phyloP scores from a whole-genome alignment of 2,888 invertebrate genomes.

The Folsomia candida region DNA sequence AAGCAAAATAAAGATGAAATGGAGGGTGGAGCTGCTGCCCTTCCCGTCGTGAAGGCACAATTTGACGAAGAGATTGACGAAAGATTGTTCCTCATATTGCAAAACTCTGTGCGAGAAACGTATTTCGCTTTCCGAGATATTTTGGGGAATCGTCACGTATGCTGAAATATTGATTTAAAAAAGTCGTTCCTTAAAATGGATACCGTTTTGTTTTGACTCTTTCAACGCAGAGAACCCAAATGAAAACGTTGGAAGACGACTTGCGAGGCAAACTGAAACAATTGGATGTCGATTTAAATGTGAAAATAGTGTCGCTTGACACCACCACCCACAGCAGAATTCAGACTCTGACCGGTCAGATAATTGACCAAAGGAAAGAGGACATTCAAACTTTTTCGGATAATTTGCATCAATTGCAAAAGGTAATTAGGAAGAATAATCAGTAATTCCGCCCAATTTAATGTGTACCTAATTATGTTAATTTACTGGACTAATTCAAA shows the following conservation, averaged over 20 bases:
- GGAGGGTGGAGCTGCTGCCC: too few species aligned
- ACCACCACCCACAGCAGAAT: conserved; percentile 31
- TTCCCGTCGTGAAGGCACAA: neutral
- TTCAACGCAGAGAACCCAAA: conserved; percentile 27
- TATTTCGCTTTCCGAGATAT: conserved; percentile 21
- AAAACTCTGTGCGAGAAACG: conserved; percentile 30
- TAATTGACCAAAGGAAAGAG: conserved; percentile 38
- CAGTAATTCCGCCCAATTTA: neutral
- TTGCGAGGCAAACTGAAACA: conserved; percentile 30
- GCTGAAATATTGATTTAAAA: neutral
- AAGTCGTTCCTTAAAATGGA: too few species aligned
- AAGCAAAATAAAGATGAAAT: too few species aligned
- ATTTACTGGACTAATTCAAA: too few species aligned
- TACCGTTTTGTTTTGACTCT: neutral
- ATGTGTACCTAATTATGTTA: neutral
- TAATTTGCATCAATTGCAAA: conserved; percentile 39
- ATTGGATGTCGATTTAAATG: conserved; percentile 38
- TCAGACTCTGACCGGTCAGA: conserved; percentile 29
- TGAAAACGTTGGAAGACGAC: conserved; percentile 27
- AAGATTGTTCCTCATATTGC: conserved; percentile 24
- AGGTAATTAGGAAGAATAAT: conserved; percentile 24
- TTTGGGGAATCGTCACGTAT: conserved; percentile 6
- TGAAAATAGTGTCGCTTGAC: conserved; percentile 35
- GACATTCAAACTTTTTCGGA: conserved; percentile 43
- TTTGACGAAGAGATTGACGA: conserved; percentile 22